Evolutionary conservation across 2,113 vertebrate genomes (phyloP), one percentile per base, ranked within the genome.

Genomic region (Labrus mixtus): DNA sequence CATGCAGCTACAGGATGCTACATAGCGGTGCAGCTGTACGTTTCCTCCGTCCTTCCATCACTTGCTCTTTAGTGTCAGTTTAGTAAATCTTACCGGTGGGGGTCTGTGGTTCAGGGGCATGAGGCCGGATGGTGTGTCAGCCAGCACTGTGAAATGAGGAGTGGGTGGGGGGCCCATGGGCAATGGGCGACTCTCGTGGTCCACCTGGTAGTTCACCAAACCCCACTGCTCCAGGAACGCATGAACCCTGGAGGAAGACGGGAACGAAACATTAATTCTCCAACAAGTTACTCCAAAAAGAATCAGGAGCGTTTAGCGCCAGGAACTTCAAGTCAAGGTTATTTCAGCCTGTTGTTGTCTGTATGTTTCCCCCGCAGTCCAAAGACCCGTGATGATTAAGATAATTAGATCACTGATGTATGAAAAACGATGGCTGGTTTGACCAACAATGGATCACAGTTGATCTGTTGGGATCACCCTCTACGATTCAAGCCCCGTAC

Each of bases 201-300:
- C 98, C 45, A 99, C 98, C 69, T 99, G 98, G 87, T 99, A 99
- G 84, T 99, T 99, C 39, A 99, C 96, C 55, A 99, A 95, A 16
- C 98, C 98, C 98, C 98, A 99, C 84, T 99, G 98, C 93, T 99
- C 98, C 94, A 99, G 87, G 76, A 99, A 99, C 0, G 98, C 98
- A 10, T 99, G 98, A 0, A 97, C 98, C 81, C 98, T 99, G 36
- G 0, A 74, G 15, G 69, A 45, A 59, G 6, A 39, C 4, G 43
- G 36, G 17, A 37, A 12, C 1, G 15, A 20, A 10, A 50, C 25
- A 2, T 48, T 10, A 25, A 43, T 43, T 12, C 7, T 25, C 25
- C 25, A 25, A 25, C 3, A 25, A 25, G 25, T 25, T 25, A 25
- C 25, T 1, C 25, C 3, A 25, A 25, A 25, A 25, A 25, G 2